These are phyloP conservation scores for Pampus argenteus DNA, from an alignment of 2,797 vertebrate species.

Conservation along the genomic window DNA sequence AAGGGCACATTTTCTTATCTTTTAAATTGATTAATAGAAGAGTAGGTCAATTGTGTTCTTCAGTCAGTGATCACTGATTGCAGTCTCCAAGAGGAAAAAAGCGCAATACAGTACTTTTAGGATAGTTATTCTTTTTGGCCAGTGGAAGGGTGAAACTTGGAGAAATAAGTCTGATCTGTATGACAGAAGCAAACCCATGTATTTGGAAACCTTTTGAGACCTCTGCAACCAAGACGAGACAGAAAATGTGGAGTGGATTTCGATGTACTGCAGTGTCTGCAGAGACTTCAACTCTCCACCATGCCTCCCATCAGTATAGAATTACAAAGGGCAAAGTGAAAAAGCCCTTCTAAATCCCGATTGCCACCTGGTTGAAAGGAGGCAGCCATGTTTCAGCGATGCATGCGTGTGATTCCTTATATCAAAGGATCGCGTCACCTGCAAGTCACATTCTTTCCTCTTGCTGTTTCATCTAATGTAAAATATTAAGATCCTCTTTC, in stretches of 20 bases:
- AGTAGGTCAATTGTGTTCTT: neutral
- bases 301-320: neutral
- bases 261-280: constrained; percentile 31
- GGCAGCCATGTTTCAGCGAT: neutral
- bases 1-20: neutral
- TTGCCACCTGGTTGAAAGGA: neutral
- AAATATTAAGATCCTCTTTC: neutral
- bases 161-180: constrained; percentile 15
- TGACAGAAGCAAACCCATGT: constrained; percentile 11
- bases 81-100: neutral
- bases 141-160: neutral
- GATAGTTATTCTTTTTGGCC: neutral
- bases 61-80: neutral
- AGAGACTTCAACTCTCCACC: constrained; percentile 12
- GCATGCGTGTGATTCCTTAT: neutral
- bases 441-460: neutral
- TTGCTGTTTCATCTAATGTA: constrained; percentile 6
- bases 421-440: constrained; percentile 1
- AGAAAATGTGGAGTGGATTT: constrained; percentile 35
- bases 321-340: neutral
- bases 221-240: neutral
- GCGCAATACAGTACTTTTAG: neutral
- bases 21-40: neutral
- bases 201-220: constrained; percentile 23
- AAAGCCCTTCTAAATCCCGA: constrained; percentile 6